Percentiles rank a stretch among this genome's conserved stretches.
Conservation (phyloP, 2,797 vertebrate species). For the Premnoplex brunnescens region DNA sequence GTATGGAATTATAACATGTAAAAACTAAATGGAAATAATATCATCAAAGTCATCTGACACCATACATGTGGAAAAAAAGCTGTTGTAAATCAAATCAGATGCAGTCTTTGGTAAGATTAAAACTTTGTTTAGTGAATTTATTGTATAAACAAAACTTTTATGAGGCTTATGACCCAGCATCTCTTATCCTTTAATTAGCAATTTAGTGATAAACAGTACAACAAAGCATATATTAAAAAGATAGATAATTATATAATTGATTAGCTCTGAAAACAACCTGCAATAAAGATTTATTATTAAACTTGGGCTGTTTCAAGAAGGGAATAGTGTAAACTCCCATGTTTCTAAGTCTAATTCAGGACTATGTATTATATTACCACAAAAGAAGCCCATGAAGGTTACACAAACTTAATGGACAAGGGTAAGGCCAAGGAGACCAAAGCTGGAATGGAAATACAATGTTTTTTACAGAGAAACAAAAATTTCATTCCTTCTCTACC, state of each 20-base stretch:
- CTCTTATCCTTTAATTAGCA: not conserved
- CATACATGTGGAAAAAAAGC: accelerated
- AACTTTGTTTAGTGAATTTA: not conserved
- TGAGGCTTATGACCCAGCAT: not conserved
- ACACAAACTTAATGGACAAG: not conserved
- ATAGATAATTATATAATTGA: not conserved
- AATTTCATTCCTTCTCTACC: not conserved
- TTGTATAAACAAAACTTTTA: not conserved
- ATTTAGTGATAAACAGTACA: not conserved
- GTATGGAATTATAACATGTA: not conserved
- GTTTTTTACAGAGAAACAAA: not conserved
- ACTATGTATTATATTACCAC: not conserved
- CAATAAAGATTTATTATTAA: not conserved
- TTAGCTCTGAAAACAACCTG: not conserved
- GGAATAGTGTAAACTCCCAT: not conserved
- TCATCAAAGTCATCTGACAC: not conserved
- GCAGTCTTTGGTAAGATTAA: not conserved
- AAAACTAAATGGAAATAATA: not conserved
- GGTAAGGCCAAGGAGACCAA: not conserved
- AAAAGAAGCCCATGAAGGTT: not conserved
- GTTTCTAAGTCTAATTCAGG: not conserved
- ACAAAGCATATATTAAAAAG: not conserved
- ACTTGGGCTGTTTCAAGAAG: not conserved
- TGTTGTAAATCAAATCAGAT: not conserved
- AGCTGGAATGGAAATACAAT: not conserved